These are phyloP conservation scores for Callinectes sapidus DNA, from an alignment of 2,888 invertebrate species.

Conservation along the genomic window DNA sequence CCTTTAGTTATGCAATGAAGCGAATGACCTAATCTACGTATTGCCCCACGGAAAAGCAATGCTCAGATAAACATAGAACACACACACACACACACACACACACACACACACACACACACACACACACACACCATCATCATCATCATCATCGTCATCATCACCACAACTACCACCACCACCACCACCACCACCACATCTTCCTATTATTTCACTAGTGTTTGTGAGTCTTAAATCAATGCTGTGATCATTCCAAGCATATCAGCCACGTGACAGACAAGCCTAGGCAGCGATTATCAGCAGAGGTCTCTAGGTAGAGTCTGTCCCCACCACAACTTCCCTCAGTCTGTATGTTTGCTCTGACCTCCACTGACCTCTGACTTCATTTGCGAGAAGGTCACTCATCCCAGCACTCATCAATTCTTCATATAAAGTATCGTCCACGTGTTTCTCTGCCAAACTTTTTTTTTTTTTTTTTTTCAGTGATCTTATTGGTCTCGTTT, in stretches of 20 bases:
- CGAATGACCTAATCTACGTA: background rate
- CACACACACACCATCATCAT: background rate
- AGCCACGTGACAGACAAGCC: background rate
- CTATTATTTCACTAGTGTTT: background rate
- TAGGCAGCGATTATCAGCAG: background rate
- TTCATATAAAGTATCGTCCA: slow-evolving; percentile 4
- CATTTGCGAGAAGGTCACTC: background rate
- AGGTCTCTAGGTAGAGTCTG: background rate
- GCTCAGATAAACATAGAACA: background rate
- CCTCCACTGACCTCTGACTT: background rate
- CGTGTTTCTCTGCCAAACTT: background rate
- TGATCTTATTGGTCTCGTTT: background rate
- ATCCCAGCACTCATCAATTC: background rate
- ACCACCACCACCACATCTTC: background rate
- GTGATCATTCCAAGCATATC: background rate
- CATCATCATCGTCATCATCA: background rate
- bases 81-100: slow-evolving; percentile 36
- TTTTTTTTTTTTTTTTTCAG: background rate
- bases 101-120: slow-evolving; percentile 18
- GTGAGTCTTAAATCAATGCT: background rate
- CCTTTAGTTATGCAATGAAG: background rate
- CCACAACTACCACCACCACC: no score
- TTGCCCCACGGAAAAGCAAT: background rate
- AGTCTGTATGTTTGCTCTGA: background rate
- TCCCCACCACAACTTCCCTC: background rate